These are phyloP conservation scores for Lumbricus terrestris DNA, from an alignment of 2,888 invertebrate species.

Conservation along the genomic window DNA sequence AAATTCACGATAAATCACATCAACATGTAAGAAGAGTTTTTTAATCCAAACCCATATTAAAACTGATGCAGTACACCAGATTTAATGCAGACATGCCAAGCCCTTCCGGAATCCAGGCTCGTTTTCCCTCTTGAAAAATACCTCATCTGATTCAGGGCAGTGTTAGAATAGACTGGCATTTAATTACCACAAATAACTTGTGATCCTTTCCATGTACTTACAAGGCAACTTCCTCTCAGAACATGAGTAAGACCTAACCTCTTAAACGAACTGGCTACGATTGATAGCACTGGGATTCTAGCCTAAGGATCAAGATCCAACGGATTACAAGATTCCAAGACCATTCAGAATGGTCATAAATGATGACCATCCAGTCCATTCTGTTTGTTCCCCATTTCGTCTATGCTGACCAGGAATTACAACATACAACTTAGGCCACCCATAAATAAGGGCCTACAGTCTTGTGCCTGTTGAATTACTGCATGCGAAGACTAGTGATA, in stretches of 20 bases:
- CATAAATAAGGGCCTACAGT: too few species aligned
- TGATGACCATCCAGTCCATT: background rate
- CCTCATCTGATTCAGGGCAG: background rate
- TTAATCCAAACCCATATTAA: background rate
- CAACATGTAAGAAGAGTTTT: background rate
- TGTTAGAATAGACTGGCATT: background rate
- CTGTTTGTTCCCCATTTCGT: too few species aligned
- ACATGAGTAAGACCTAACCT: background rate
- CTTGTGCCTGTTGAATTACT: too few species aligned
- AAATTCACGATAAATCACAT: background rate
- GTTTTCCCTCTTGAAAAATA: background rate
- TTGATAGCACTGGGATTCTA: background rate
- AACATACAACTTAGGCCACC: too few species aligned
- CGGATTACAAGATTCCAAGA: background rate
- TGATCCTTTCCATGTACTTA: background rate
- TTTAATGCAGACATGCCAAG: background rate
- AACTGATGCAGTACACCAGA: background rate
- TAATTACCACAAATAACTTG: background rate
- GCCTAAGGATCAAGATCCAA: background rate
- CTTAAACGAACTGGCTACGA: background rate
- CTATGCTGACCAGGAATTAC: background rate
- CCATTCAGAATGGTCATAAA: background rate
- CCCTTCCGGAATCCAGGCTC: background rate
- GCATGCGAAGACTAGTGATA: too few species aligned
- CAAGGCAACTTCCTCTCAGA: background rate